Evolutionary conservation across 2,113 vertebrate species (phyloP).

Genomic region (Datnioides undecimradiatus): DNA sequence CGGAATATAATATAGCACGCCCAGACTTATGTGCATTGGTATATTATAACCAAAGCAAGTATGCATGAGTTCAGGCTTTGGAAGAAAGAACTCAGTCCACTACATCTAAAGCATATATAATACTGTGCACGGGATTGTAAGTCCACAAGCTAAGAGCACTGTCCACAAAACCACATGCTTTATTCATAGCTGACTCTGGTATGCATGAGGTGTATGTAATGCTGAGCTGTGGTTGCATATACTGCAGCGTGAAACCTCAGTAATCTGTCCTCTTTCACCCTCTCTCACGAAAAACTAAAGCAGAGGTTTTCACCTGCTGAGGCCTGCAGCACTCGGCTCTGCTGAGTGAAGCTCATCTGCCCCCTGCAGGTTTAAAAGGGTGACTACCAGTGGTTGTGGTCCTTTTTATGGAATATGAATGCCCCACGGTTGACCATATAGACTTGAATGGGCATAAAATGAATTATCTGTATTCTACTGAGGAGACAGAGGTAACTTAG

Average conservation of each 20-base stretch:
- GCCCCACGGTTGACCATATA: not conserved
- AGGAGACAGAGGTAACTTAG: too few relatives aligned
- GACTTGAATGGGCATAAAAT: not conserved
- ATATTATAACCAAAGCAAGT: not conserved
- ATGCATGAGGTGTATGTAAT: constrained; percentile 38
- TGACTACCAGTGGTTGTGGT: not conserved
- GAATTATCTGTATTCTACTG: too few relatives aligned
- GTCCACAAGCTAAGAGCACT: not conserved
- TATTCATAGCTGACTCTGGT: constrained; percentile 55
- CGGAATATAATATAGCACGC: not conserved
- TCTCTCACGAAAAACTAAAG: not conserved
- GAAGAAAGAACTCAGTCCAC: not conserved
- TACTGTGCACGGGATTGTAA: not conserved
- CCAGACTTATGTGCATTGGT: not conserved
- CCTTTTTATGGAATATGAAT: not conserved
- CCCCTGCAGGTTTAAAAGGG: constrained; percentile 49
- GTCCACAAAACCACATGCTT: constrained; percentile 33
- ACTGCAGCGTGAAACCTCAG: constrained; percentile 29
- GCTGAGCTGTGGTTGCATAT: constrained; percentile 36
- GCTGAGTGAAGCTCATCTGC: constrained; percentile 32
- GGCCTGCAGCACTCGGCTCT: not conserved
- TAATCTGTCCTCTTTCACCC: constrained; percentile 38
- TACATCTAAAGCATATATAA: not conserved
- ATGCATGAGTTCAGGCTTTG: not conserved
- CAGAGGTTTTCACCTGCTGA: not conserved